Percentiles rank a stretch among this genome's conserved stretches.
Conservation (phyloP, 2,113 vertebrate species). For the Malurus melanocephalus region DNA sequence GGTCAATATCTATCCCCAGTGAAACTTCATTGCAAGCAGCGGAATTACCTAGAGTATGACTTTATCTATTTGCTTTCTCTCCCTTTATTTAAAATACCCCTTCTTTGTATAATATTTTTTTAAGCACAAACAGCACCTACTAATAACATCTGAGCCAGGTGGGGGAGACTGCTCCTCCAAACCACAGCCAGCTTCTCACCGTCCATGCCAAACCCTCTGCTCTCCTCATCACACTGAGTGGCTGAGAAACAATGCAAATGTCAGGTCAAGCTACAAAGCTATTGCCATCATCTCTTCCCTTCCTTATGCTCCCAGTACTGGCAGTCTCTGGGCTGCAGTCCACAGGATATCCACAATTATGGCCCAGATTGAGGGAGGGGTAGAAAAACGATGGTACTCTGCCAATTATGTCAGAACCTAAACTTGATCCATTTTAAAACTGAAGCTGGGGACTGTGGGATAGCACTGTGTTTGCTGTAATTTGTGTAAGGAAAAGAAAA, state of each 20-base stretch:
- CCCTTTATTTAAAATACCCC: neutral
- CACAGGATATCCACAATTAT: constrained; percentile 66
- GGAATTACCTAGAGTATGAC: neutral
- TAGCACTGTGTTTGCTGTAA: neutral
- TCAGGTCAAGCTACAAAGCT: constrained; percentile 51
- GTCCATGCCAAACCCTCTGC: constrained; percentile 1
- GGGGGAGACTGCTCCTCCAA: neutral
- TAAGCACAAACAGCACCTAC: neutral
- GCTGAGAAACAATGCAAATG: constrained; percentile 47
- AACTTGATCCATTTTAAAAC: constrained; percentile 58
- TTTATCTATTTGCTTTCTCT: neutral
- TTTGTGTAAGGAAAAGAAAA: constrained; percentile 1
- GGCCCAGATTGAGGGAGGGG: constrained; percentile 62
- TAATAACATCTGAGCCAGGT: neutral
- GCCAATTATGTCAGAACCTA: constrained; percentile 61
- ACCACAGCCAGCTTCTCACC: neutral
- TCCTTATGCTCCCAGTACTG: constrained; percentile 55
- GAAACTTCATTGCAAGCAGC: neutral
- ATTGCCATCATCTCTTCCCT: constrained; percentile 54
- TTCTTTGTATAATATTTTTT: neutral
- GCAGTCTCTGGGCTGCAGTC: constrained; percentile 65
- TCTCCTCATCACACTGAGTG: neutral
- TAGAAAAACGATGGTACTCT: constrained; percentile 46
- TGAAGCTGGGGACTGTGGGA: constrained; percentile 41
- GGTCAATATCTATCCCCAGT: constrained; percentile 34